phyloP scores from a whole-genome alignment of 2,888 invertebrate species.

The Punctoribates punctum region DNA sequence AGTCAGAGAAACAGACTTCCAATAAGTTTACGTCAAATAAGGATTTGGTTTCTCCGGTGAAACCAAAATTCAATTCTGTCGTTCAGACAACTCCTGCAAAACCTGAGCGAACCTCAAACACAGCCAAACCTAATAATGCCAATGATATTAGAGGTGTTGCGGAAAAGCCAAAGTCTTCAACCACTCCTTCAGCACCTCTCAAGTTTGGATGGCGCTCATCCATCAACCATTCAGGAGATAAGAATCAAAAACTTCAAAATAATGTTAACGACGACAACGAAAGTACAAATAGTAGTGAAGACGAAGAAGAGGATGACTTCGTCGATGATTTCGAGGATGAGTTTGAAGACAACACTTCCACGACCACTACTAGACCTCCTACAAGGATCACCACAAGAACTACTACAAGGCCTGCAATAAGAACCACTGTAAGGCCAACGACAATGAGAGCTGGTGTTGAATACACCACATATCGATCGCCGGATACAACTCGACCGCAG shows the following conservation, averaged over 20 bases:
- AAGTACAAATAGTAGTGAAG: not conserved
- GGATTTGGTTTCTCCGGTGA: not conserved
- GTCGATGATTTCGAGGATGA: not conserved
- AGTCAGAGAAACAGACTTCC: not conserved
- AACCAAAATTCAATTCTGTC: constrained; percentile 9
- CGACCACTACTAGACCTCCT: not conserved
- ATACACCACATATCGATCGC: not conserved
- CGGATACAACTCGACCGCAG: constrained; percentile 3
- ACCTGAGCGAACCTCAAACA: not conserved
- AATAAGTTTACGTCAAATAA: not conserved
- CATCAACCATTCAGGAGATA: not conserved
- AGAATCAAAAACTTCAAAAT: not conserved
- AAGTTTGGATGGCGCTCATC: constrained; percentile 33
- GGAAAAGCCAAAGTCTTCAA: constrained; percentile 3
- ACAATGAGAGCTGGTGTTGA: not conserved
- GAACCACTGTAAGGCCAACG: not conserved
- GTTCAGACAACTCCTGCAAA: constrained; percentile 1
- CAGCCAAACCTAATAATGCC: constrained; percentile 9
- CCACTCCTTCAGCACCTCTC: not conserved
- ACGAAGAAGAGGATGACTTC: not conserved
- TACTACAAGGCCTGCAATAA: not conserved
- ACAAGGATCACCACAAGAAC: constrained; percentile 5
- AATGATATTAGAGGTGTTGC: not conserved
- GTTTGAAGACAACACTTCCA: not conserved
- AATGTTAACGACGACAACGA: not conserved